A percentile compares a stretch with the other conserved stretches of the same genome.
phyloP scores from a whole-genome alignment of 2,113 vertebrate genomes.

The Nesoenas mayeri region DNA sequence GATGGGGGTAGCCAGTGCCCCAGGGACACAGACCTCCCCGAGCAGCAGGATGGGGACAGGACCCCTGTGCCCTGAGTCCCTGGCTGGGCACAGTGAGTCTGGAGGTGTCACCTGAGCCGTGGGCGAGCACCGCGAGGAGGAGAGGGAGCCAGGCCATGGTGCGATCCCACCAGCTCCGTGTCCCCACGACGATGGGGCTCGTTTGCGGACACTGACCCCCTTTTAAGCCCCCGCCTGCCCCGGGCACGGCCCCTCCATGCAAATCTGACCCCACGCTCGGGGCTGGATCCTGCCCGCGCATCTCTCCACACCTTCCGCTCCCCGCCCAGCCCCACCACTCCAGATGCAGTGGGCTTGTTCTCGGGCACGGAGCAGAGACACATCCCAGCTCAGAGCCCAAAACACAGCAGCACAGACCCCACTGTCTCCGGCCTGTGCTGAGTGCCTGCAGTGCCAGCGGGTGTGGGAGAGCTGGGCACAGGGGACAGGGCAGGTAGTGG shows the following conservation, averaged over 20 bases:
- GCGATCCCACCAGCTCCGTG: background rate
- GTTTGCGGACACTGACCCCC: background rate
- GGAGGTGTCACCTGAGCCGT: background rate
- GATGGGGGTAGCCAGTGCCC: accelerated
- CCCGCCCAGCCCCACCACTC: background rate
- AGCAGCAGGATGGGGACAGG: accelerated
- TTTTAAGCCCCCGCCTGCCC: background rate
- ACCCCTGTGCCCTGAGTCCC: background rate
- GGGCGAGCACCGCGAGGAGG: background rate
- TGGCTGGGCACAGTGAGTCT: accelerated
- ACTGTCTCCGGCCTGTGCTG: accelerated
- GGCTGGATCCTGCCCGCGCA: background rate
- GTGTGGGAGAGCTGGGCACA: accelerated
- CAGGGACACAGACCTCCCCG: background rate
- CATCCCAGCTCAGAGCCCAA: background rate
- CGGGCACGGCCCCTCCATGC: background rate
- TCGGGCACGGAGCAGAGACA: background rate
- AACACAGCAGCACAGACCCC: too few relatives aligned
- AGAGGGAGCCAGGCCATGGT: background rate
- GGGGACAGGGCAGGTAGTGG: too few relatives aligned
- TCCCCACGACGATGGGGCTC: background rate
- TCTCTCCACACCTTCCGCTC: background rate
- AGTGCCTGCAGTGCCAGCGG: background rate
- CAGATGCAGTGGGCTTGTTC: background rate
- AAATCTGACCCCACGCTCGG: background rate